A percentile compares a stretch with the other conserved stretches of the same genome.
Conservation (phyloP, 2,113 vertebrate genomes). For the Cebidichthys violaceus region DNA sequence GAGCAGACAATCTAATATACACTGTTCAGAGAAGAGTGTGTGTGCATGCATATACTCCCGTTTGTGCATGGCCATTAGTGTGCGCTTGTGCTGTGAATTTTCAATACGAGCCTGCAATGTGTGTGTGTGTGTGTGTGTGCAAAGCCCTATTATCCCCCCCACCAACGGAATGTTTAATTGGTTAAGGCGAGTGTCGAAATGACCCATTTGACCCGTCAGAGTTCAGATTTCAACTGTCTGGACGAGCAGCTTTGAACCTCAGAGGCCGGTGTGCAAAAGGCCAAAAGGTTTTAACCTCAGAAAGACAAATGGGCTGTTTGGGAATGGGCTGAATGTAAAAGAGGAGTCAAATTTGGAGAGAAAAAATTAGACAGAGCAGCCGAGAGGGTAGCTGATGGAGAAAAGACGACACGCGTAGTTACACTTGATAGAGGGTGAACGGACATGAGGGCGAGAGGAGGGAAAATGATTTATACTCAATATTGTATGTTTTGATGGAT, state of each 20-base stretch:
- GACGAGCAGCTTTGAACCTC: constrained; percentile 49
- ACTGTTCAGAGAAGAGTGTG: neutral
- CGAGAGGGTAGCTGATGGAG: neutral
- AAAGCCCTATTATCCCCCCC: constrained; percentile 26
- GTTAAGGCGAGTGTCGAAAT: constrained; percentile 37
- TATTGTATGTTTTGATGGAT: neutral
- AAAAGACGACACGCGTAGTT: neutral
- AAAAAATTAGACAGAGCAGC: constrained; percentile 5
- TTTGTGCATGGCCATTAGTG: constrained; percentile 3
- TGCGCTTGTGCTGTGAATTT: constrained; percentile 8
- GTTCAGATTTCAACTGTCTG: constrained; percentile 66
- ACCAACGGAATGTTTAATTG: constrained; percentile 59
- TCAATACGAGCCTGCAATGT: neutral
- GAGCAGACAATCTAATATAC: neutral
- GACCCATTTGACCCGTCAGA: constrained; percentile 55
- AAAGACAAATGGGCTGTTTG: constrained; percentile 29
- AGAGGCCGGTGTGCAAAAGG: constrained; percentile 30
- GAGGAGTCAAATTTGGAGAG: constrained; percentile 4
- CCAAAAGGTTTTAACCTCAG: constrained; percentile 44
- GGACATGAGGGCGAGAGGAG: neutral
- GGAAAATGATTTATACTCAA: neutral
- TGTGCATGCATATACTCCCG: neutral
- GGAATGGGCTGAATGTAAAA: constrained; percentile 51
- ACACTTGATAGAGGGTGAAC: neutral
- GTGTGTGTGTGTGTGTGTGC: neutral